Evolutionary conservation across 2,113 vertebrate species (phyloP).

Genomic region (Buteo buteo): DNA sequence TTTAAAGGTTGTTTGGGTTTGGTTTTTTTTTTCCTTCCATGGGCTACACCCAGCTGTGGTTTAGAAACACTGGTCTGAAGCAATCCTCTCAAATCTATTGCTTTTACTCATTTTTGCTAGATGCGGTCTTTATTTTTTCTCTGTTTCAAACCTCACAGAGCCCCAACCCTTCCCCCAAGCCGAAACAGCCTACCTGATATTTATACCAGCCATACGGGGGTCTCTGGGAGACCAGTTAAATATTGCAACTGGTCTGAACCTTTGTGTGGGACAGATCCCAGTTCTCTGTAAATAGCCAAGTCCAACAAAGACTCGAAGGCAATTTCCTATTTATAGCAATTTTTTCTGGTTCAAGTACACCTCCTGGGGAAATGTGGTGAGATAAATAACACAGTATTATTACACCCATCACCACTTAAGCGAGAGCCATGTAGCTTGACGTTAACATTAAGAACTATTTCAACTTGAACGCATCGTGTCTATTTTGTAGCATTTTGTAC

Average conservation of each 20-base stretch:
- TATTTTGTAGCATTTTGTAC: not conserved
- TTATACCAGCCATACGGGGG: not conserved
- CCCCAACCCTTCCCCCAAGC: not conserved
- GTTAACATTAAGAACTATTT: not conserved
- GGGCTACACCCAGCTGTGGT: not conserved
- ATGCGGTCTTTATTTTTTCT: no score
- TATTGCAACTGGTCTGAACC: not conserved
- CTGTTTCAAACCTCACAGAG: not conserved
- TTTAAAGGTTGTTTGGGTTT: not conserved
- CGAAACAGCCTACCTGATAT: not conserved
- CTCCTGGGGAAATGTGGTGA: not conserved
- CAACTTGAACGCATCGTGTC: not conserved
- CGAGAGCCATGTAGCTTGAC: not conserved
- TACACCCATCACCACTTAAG: not conserved
- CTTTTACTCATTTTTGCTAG: not conserved
- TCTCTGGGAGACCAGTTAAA: not conserved
- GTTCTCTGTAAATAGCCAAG: not conserved
- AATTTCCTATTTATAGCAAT: not conserved
- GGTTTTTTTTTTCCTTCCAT: accelerated
- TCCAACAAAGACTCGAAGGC: not conserved
- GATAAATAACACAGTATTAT: not conserved
- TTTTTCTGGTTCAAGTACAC: not conserved
- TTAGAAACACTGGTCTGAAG: not conserved
- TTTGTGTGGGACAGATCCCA: not conserved
- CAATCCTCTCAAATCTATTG: not conserved